Base-by-base conservation (phyloP, 1,140 invertebrate species). In the Gerris buenoi region DNA sequence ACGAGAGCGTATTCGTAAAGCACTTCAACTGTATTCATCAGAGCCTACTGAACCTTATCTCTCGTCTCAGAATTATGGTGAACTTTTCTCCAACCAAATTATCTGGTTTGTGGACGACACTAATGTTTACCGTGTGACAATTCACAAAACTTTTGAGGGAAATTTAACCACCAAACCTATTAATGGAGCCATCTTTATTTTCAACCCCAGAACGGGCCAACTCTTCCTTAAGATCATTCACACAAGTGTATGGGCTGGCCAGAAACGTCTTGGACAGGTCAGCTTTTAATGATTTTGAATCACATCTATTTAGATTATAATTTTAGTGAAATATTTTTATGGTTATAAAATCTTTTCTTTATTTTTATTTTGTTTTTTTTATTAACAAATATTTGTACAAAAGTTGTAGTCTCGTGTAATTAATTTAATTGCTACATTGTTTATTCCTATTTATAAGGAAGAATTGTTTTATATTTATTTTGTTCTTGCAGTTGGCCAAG, bases 81-180 rank as follows among this genome's bases (percentile, higher is more conserved):
- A 99, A 77, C 81, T 99, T 1, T 99, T 99, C 80, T 97, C 93
- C 0, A 99, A 99, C 81, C 97, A 99, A 78, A 99, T 99, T 71
- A 99, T 99, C 78, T 99, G 97, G 97, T 99, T 98, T 79, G 95
- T 99, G 0, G 96, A 99, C 76, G 96, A 98, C 75, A 98, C 96
- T 0, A 98, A 99, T 78, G 97, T 99, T 25, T 99, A 99, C 78
- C 85, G 97, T 73, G 97, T 99, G 2, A 99, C 97, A 0, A 99
- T 99, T 74, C 97, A 99, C 81, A 99, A 99, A 80, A 99, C 97
- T 0, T 99, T 99, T 80, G 97, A 99, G 79, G 97, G 97, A 46
- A 99, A 99, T 77, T 83, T 99, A 72, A 99, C 97, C 0, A 99
- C 97, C 0, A 99, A 99, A 76, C 97, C 97, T 0, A 99, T 99